A percentile compares a stretch with the other conserved stretches of the same genome.
Conservation (phyloP, 1,140 invertebrate species). For the Macrosteles quadrilineatus region DNA sequence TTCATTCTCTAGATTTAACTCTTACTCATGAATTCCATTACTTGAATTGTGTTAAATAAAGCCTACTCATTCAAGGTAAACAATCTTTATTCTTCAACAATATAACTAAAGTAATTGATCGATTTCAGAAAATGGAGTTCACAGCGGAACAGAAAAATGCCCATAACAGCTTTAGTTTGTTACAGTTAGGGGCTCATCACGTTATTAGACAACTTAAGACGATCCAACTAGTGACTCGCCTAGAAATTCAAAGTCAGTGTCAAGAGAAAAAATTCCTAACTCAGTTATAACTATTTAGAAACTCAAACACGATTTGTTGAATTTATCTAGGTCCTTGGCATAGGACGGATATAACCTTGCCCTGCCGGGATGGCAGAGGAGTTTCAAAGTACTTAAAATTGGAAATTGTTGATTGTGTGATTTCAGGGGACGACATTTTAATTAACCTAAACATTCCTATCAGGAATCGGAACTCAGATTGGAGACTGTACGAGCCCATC, state of each 20-base stretch:
- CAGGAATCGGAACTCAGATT: background rate
- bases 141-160: background rate
- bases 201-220: background rate
- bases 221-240: background rate
- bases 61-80: no score
- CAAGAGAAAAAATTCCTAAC: background rate
- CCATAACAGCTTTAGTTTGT: background rate
- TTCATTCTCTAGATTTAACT: no score
- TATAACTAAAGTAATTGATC: background rate
- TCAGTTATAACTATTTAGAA: background rate
- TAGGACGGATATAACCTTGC: no score
- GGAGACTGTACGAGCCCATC: background rate
- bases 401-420: constrained; percentile 4
- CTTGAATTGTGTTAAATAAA: no score
- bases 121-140: background rate
- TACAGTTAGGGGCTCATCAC: background rate
- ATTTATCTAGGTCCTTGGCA: background rate
- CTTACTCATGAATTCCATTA: no score
- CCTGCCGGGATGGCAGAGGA: no score
- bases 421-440: background rate
- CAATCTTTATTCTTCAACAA: no score
- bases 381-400: background rate
- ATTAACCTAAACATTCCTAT: background rate
- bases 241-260: background rate
- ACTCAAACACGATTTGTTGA: background rate